phyloP scores from a whole-genome alignment of 2,888 invertebrate genomes.

The Pseudococcus viburni region DNA sequence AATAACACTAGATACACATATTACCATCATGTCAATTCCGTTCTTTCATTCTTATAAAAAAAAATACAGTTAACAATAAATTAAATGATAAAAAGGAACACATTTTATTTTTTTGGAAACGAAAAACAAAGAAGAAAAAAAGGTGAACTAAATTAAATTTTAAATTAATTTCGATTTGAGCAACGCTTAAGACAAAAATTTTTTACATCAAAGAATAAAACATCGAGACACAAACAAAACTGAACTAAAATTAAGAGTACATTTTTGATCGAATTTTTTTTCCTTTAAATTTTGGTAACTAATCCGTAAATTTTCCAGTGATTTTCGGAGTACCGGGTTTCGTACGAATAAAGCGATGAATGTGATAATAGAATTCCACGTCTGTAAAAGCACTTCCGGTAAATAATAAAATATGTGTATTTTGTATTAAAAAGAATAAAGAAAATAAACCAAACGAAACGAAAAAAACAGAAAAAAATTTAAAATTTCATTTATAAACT shows the following conservation, averaged over 20 bases:
- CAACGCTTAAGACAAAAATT: slow-evolving; percentile 62
- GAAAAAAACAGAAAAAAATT: slow-evolving; percentile 33
- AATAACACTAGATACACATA: slow-evolving; percentile 67
- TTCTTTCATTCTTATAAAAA: slow-evolving; percentile 64
- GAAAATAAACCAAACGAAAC: slow-evolving; percentile 3
- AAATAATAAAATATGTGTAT: slow-evolving; percentile 64
- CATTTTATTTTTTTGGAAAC: slow-evolving; percentile 66
- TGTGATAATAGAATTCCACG: slow-evolving; percentile 57
- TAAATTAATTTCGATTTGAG: slow-evolving; percentile 65
- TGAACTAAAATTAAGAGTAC: slow-evolving; percentile 51
- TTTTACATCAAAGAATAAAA: slow-evolving; percentile 58
- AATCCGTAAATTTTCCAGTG: slow-evolving; percentile 56
- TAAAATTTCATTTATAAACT: slow-evolving; percentile 35
- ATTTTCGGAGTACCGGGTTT: slow-evolving; percentile 52
- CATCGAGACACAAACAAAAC: slow-evolving; percentile 27
- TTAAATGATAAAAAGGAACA: slow-evolving; percentile 66
- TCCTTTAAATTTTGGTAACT: slow-evolving; percentile 63
- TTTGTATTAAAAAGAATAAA: slow-evolving; percentile 56
- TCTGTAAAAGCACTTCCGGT: slow-evolving; percentile 62
- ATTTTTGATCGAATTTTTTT: slow-evolving; percentile 60
- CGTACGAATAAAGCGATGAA: slow-evolving; percentile 25
- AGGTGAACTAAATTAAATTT: slow-evolving; percentile 64
- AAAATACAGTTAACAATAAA: slow-evolving; percentile 66
- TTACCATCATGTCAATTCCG: slow-evolving; percentile 65
- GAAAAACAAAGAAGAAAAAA: slow-evolving; percentile 57